Evolutionary conservation across 2,888 invertebrate species (phyloP).

Genomic region (Andrena bucephala): DNA sequence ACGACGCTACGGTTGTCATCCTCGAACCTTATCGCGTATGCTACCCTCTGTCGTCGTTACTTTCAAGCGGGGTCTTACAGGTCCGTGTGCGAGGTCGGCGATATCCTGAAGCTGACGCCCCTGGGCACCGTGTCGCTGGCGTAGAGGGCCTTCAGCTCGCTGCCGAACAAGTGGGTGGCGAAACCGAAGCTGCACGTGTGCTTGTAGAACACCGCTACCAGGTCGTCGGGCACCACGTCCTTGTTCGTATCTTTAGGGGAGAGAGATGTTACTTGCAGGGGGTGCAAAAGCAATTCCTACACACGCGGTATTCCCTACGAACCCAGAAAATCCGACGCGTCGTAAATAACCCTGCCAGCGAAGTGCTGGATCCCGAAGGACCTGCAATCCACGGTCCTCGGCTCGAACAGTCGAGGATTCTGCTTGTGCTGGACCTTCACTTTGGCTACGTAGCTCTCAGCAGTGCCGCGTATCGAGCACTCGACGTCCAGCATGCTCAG

Average conservation of each 20-base stretch:
- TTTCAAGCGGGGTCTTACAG: slow-evolving; percentile 81
- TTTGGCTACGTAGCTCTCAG: slow-evolving; percentile 93
- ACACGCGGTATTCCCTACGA: slow-evolving; percentile 19
- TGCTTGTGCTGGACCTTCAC: slow-evolving; percentile 93
- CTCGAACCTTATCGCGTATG: background rate
- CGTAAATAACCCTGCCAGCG: slow-evolving; percentile 94
- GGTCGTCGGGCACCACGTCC: slow-evolving; percentile 96
- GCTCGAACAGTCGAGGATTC: slow-evolving; percentile 93
- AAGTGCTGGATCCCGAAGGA: slow-evolving; percentile 97
- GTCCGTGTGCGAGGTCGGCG: slow-evolving; percentile 95
- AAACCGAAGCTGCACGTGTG: slow-evolving; percentile 98
- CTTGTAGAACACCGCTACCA: slow-evolving; percentile 96
- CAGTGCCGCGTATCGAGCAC: slow-evolving; percentile 93
- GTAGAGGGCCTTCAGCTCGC: slow-evolving; percentile 94
- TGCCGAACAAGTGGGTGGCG: slow-evolving; percentile 97
- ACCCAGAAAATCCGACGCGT: slow-evolving; percentile 94
- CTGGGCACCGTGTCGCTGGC: slow-evolving; percentile 91
- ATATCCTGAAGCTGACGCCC: slow-evolving; percentile 94
- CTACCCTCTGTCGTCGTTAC: background rate
- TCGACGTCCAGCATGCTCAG: slow-evolving; percentile 97
- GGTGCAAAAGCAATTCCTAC: no score
- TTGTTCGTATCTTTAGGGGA: slow-evolving; percentile 91
- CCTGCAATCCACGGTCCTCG: slow-evolving; percentile 91
- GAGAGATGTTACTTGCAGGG: background rate
- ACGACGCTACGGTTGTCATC: background rate